Conservation (phyloP, 2,888 invertebrate genomes). For the Odontocerum albicorne region DNA sequence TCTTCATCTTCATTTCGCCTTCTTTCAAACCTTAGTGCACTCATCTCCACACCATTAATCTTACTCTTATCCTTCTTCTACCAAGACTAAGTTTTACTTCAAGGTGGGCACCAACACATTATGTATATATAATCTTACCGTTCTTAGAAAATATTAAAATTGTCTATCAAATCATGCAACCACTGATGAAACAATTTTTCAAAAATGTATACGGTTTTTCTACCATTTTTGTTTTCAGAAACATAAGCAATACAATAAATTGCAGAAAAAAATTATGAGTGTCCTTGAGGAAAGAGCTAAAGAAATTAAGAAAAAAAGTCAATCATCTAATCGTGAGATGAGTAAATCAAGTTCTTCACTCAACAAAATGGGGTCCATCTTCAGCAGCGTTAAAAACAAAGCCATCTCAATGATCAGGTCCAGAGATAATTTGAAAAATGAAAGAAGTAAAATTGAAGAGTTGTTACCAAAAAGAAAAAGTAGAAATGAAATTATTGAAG, state of each 20-base stretch:
- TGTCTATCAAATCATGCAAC: too few species aligned
- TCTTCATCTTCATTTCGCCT: too few species aligned
- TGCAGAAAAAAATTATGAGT: constrained; percentile 50
- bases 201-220: too few species aligned
- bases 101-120: too few species aligned
- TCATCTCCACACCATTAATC: too few species aligned
- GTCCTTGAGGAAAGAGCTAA: constrained; percentile 49
- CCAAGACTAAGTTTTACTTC: too few species aligned
- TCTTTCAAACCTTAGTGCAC: too few species aligned
- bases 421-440: constrained; percentile 33
- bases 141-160: too few species aligned
- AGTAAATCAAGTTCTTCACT: constrained; percentile 37
- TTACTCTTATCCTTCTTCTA: too few species aligned
- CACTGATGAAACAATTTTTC: too few species aligned
- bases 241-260: constrained; percentile 51
- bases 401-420: constrained; percentile 55
- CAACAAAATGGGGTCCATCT: constrained; percentile 44
- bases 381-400: constrained; percentile 58
- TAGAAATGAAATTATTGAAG: constrained; percentile 1
- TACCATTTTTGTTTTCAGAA: constrained; percentile 49
- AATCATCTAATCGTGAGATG: constrained; percentile 39
- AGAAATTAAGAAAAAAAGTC: constrained; percentile 36
- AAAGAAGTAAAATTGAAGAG: neutral
- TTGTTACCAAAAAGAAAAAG: neutral
- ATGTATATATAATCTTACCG: too few species aligned